Evolutionary conservation across 1,140 invertebrate genomes (phyloP).

Genomic region (Sinonovacula constricta): DNA sequence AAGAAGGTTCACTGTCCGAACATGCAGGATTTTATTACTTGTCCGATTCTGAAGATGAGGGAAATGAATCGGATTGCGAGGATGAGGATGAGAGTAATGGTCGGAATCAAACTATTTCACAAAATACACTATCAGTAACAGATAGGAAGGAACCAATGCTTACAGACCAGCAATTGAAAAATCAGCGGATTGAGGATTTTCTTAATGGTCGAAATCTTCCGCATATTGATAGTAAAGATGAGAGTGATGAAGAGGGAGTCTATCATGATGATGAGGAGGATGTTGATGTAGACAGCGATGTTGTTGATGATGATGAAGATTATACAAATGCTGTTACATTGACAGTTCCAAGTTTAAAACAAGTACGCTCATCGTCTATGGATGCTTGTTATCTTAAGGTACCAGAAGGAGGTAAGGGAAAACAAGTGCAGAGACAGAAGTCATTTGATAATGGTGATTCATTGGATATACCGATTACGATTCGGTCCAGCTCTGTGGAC

Average conservation of each 20-base stretch:
- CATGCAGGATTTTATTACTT: constrained; percentile 49
- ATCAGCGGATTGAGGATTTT: constrained; percentile 1
- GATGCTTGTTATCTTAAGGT: constrained; percentile 67
- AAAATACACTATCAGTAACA: neutral
- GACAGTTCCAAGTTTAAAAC: constrained; percentile 71
- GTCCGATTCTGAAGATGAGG: constrained; percentile 56
- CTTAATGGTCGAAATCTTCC: constrained; percentile 36
- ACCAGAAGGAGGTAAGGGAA: constrained; percentile 33
- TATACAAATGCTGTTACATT: constrained; percentile 72
- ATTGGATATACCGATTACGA: constrained; percentile 60
- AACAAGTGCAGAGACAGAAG: constrained; percentile 52
- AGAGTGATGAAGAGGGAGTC: constrained; percentile 45
- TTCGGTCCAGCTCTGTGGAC: constrained; percentile 92
- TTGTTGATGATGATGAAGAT: constrained; percentile 24
- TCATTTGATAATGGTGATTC: constrained; percentile 60
- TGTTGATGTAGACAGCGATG: constrained; percentile 12
- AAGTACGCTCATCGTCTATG: constrained; percentile 72
- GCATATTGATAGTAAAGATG: constrained; percentile 49
- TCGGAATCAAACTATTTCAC: neutral
- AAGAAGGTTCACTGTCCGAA: constrained; percentile 32
- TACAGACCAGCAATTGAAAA: neutral
- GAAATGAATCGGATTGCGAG: constrained; percentile 52
- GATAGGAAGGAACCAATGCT: neutral
- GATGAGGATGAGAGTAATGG: neutral
- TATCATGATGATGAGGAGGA: constrained; percentile 48